Percentiles rank a stretch among this genome's conserved stretches.
Conservation (phyloP, 2,113 vertebrate species). For the Limnothrissa miodon region DNA sequence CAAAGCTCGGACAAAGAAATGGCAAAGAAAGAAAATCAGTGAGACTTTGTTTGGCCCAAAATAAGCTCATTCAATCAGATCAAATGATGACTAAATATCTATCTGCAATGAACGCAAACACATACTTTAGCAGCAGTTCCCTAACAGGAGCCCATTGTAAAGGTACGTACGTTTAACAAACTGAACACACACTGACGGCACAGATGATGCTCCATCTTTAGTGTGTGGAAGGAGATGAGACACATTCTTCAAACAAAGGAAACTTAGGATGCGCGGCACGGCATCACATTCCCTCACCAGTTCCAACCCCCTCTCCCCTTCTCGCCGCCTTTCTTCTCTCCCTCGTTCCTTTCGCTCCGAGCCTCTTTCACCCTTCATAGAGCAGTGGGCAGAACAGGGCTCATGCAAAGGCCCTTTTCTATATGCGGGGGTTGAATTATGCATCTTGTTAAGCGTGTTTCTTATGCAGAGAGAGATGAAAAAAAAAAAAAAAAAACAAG, state of each 20-base stretch:
- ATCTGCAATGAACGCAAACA: background rate
- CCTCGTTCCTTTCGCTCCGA: background rate
- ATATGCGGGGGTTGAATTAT: slow-evolving; percentile 53
- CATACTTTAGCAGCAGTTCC: background rate
- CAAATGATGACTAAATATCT: background rate
- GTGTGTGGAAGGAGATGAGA: background rate
- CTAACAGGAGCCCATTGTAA: background rate
- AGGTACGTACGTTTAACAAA: background rate
- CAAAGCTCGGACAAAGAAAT: too few species aligned
- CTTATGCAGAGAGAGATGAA: slow-evolving; percentile 25
- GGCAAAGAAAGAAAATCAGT: too few species aligned
- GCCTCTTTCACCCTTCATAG: background rate
- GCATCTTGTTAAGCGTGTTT: slow-evolving; percentile 50
- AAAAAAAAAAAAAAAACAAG: slow-evolving; percentile 27
- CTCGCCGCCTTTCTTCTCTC: slow-evolving; percentile 18
- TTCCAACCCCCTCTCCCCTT: slow-evolving; percentile 35
- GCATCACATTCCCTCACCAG: slow-evolving; percentile 48
- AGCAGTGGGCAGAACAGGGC: slow-evolving; percentile 33
- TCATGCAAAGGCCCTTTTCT: slow-evolving; percentile 43
- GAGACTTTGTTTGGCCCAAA: background rate
- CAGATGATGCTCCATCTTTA: slow-evolving; percentile 19
- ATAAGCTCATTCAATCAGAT: background rate
- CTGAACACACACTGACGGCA: slow-evolving; percentile 17
- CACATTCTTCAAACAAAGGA: slow-evolving; percentile 55
- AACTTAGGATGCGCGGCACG: slow-evolving; percentile 71